Evolutionary conservation across 2,113 vertebrate species (phyloP), one percentile per base, ranked within the genome.

Genomic region (Rhizomys pruinosus): DNA sequence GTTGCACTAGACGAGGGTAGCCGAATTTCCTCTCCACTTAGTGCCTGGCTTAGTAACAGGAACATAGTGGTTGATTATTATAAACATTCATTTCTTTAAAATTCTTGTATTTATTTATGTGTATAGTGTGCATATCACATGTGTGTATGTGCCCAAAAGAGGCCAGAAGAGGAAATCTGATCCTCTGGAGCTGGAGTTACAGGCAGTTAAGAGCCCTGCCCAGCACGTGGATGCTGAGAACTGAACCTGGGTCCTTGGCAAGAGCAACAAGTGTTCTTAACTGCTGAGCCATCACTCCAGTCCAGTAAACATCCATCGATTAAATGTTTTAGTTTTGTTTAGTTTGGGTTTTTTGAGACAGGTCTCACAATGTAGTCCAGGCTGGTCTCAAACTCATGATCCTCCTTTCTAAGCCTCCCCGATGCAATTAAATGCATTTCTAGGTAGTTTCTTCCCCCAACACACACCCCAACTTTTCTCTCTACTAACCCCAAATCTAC

Each of bases 71-170:
- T 23, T 71, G 34, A n/a, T 72, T 44, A 84, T 0, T 84, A n/a
- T n/a, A 69, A 84, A 29, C 4, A 7, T 20, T 52, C 0, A 0
- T 12, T 52, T 22, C 6, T 19, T 23, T 39, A 52, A 52, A 52
- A 52, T 52, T 52, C 47, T 52, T 52, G 11, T 52, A 32, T 39
- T 61, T 61, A 39, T 72, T 42, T 19, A 34, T 42, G 63, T 69
- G 12, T 69, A 15, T 27, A 52, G 34, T 69, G 82, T 69, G 64
- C 13, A 7, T 16, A 44, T 47, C 13, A 7, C 9, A 44, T 66
- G 27, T 22, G 42, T 68, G 22, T 17, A 23, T 16, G 20, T 34
- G 39, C 39, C 79, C 59, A 7, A 44, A n/a, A 29, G 29, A 42
- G 29, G 39, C 29, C 10, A 22, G 61, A 47, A 64, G 39, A 66